Evolutionary conservation across 2,113 vertebrate genomes (phyloP).

Genomic region (Pelodiscus sinensis): DNA sequence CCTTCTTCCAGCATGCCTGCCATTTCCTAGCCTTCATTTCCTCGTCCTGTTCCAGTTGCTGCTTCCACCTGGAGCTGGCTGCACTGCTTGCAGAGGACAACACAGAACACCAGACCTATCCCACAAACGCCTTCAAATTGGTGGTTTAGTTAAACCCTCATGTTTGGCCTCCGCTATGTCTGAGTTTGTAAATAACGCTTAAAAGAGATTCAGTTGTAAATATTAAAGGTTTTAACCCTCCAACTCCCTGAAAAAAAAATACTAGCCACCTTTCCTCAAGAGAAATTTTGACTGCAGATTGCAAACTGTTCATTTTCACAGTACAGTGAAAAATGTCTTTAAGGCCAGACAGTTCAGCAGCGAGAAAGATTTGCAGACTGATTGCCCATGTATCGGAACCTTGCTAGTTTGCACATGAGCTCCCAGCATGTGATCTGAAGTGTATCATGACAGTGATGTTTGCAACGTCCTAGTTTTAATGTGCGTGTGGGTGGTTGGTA

Average conservation of each 20-base stretch:
- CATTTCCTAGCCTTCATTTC: neutral
- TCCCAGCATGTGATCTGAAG: neutral
- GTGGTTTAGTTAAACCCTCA: neutral
- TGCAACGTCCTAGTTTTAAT: neutral
- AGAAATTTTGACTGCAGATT: neutral
- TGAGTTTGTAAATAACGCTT: neutral
- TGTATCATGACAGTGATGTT: neutral
- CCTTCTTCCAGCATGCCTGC: neutral
- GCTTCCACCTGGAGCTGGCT: neutral
- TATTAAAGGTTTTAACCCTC: neutral
- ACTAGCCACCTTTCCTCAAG: neutral
- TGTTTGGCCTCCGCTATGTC: neutral
- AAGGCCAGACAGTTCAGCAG: slow-evolving; percentile 26
- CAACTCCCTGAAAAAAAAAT: slow-evolving; percentile 5
- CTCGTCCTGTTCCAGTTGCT: neutral
- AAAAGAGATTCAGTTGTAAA: neutral
- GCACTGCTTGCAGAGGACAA: neutral
- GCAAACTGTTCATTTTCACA: neutral
- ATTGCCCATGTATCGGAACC: neutral
- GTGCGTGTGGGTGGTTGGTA: neutral
- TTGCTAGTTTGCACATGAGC: neutral
- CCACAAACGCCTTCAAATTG: neutral
- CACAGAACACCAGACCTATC: neutral
- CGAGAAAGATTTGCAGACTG: neutral
- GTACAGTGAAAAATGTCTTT: slow-evolving; percentile 18